Evolutionary conservation across 2,113 vertebrate genomes (phyloP), one percentile per base, ranked within the genome.

Genomic region (Benitochromis conjunctus): DNA sequence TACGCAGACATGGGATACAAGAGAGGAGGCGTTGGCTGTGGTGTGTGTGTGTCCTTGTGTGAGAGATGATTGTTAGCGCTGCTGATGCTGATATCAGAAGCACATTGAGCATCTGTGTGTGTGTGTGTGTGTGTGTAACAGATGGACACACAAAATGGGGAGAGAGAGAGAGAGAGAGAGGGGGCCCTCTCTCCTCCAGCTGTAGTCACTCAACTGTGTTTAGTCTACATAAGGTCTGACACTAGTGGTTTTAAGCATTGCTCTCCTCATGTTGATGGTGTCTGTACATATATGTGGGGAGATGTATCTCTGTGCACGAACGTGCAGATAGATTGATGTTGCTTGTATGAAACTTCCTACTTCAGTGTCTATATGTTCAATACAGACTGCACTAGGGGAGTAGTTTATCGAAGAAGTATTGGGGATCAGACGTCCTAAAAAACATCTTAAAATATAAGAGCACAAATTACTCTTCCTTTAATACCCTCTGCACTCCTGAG

Each of bases 141-240:
- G 53, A 53, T 21, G 26, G 83, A 90, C 53, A 26, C 41, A 76
- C 19, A 54, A 78, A 60, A 4, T 21, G 0, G 41, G 9, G 13
- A 14, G 24, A 48, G 43, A 38, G 29, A 14, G 24, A 48, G 43
- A 38, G 29, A 74, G 26, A 16, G 51, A 77, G 36, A 6, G 83
- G 34, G 86, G 51, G 46, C 18, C 56, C 71, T 36, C 74, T 82
- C 57, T 87, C 51, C 41, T 91, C 46, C 95, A 95, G 95, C 94
- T 96, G 94, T 87, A 93, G 92, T 95, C 94, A 95, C 94, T 95
- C 95, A 94, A 81, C 85, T 93, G 89, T 95, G 95, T 95, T 95
- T 95, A 95, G 95, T 94, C 94, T 95, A 94, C 92, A 93, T 89
- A 91, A 62, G 86, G 91, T 92, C 91, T 95, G 94, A 94, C 92